Conservation (phyloP, 2,888 invertebrate species). For the Pharmacophagus antenor region DNA sequence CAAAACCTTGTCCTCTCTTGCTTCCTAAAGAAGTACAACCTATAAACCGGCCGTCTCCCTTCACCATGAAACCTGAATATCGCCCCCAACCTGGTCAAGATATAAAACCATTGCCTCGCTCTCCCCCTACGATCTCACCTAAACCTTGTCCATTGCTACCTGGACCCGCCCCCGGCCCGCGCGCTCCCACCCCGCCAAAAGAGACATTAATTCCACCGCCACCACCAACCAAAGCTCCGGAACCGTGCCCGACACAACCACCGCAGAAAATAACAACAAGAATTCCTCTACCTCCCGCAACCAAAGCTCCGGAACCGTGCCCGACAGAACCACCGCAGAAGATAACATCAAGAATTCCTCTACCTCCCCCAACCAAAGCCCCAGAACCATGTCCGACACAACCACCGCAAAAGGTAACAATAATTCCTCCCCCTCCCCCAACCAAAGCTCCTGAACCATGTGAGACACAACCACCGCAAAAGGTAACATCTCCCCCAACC, state of each 20-base stretch:
- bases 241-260: slow-evolving; percentile 6
- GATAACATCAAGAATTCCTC: not conserved
- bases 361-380: not conserved
- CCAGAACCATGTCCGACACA: slow-evolving; percentile 4
- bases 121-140: slow-evolving; percentile 1
- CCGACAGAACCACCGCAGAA: not conserved
- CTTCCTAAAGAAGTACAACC: slow-evolving; percentile 1
- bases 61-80: not conserved
- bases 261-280: slow-evolving; percentile 2
- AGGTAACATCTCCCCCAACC: not conserved
- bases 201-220: not conserved
- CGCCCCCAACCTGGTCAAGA: not conserved
- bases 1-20: not conserved
- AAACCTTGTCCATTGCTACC: slow-evolving; percentile 1
- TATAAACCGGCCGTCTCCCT: not conserved
- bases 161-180: not conserved
- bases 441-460: slow-evolving; percentile 1
- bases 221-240: slow-evolving; percentile 8
- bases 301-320: slow-evolving; percentile 3
- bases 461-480: not conserved
- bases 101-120: not conserved
- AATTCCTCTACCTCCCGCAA: slow-evolving; percentile 1
- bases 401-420: slow-evolving; percentile 2
- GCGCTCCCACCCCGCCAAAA: not conserved
- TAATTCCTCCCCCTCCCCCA: not conserved